Percentiles rank a stretch among this genome's conserved stretches.
These are phyloP conservation scores for Zoanthus sansibaricus DNA, from an alignment of 92 coral and sea anemone genomes.

Conservation along the genomic window DNA sequence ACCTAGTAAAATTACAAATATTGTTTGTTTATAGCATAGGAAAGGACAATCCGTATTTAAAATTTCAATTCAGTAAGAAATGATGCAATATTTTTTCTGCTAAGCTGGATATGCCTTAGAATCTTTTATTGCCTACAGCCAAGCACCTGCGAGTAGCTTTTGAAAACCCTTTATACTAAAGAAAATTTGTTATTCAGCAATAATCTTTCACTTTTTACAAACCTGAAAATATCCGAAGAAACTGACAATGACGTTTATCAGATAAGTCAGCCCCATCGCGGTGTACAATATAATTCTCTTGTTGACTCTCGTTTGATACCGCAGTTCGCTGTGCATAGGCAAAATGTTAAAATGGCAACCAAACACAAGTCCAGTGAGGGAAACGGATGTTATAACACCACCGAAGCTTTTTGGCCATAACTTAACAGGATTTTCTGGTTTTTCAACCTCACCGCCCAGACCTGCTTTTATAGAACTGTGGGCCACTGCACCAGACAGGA, in stretches of 20 bases:
- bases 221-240: slow-evolving; percentile 89
- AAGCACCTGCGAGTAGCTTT: too few species aligned
- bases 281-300: slow-evolving; percentile 83
- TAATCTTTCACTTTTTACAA: slow-evolving; percentile 1
- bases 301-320: slow-evolving; percentile 80
- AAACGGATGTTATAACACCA: slow-evolving; percentile 73
- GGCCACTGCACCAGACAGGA: slow-evolving; percentile 74
- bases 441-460: slow-evolving; percentile 74
- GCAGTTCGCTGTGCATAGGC: slow-evolving; percentile 89
- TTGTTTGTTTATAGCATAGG: too few species aligned
- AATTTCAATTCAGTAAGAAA: too few species aligned
- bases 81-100: too few species aligned
- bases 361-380: slow-evolving; percentile 80
- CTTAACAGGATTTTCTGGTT: slow-evolving; percentile 68
- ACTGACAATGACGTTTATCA: slow-evolving; percentile 76
- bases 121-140: too few species aligned
- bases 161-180: too few species aligned
- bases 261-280: slow-evolving; percentile 82
- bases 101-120: too few species aligned
- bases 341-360: slow-evolving; percentile 92
- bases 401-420: slow-evolving; percentile 87
- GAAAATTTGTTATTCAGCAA: too few species aligned
- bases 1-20: too few species aligned
- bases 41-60: too few species aligned
- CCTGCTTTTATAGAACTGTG: slow-evolving; percentile 61